Percentiles rank a stretch among this genome's conserved stretches.
These are phyloP conservation scores for Drosophila equinoxialis DNA, from an alignment of 1,140 invertebrate species.

Conservation along the genomic window DNA sequence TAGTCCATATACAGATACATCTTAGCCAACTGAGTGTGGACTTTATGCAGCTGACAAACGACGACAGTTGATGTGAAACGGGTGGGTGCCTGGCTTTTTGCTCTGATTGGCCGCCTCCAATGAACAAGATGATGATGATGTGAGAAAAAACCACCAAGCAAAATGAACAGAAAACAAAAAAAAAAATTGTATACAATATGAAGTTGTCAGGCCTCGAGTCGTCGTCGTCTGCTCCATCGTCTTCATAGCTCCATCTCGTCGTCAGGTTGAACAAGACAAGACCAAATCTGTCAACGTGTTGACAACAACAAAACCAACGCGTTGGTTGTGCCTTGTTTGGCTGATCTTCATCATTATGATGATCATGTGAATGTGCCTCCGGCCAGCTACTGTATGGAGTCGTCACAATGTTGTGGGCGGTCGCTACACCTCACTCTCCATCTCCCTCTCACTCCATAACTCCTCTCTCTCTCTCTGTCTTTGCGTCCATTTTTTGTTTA, in stretches of 20 bases:
- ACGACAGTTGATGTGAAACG: conserved; percentile 80
- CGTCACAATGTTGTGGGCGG: conserved; percentile 68
- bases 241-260: conserved; percentile 26
- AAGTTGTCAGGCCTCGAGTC: conserved; percentile 65
- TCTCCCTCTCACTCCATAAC: conserved; percentile 41
- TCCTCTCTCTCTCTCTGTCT: conserved; percentile 51
- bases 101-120: conserved; percentile 72
- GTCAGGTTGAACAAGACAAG: conserved; percentile 68
- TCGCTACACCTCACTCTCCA: conserved; percentile 61
- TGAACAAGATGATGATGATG: conserved; percentile 48
- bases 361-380: conserved; percentile 2
- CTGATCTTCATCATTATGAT: conserved; percentile 12
- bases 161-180: conserved; percentile 32
- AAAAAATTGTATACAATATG: conserved; percentile 64
- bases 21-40: conserved; percentile 54
- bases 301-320: conserved; percentile 41
- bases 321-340: conserved; percentile 49
- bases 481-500: conserved; percentile 48
- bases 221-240: conserved; percentile 14
- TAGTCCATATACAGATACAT: conserved; percentile 43
- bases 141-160: conserved; percentile 31
- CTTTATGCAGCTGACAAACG: conserved; percentile 79
- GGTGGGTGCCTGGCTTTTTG: conserved; percentile 62
- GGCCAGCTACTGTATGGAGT: conserved; percentile 37
- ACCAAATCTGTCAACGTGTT: conserved; percentile 79